Evolutionary conservation across 2,113 vertebrate species (phyloP).

Genomic region (Carassius gibelio): DNA sequence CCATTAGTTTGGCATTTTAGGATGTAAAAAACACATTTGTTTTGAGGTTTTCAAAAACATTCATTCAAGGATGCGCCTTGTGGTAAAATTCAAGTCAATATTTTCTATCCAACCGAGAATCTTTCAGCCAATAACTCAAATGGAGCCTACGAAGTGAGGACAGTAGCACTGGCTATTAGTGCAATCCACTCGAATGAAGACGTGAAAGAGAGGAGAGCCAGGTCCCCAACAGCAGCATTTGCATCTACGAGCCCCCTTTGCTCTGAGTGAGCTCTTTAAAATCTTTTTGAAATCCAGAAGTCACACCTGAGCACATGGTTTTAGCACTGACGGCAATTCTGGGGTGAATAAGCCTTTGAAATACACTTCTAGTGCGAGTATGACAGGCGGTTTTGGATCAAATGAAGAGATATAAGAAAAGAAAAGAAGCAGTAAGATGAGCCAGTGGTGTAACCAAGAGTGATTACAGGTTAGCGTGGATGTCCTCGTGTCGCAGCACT

Average conservation of each 20-base stretch:
- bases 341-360: slow-evolving; percentile 48
- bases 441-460: background rate
- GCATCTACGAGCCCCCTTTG: slow-evolving; percentile 10
- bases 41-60: slow-evolving; percentile 74
- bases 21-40: slow-evolving; percentile 63
- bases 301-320: slow-evolving; percentile 71
- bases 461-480: slow-evolving; percentile 78
- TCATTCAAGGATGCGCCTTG: slow-evolving; percentile 71
- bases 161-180: slow-evolving; percentile 48
- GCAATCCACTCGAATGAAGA: slow-evolving; percentile 58
- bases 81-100: slow-evolving; percentile 76
- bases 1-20: slow-evolving; percentile 62
- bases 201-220: slow-evolving; percentile 46
- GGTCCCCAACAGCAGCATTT: slow-evolving; percentile 44
- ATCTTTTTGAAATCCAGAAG: slow-evolving; percentile 62
- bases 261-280: slow-evolving; percentile 42
- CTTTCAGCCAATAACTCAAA: slow-evolving; percentile 50
- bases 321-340: slow-evolving; percentile 56
- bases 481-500: slow-evolving; percentile 88
- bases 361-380: slow-evolving; percentile 62
- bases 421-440: slow-evolving; percentile 47
- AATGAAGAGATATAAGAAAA: slow-evolving; percentile 16
- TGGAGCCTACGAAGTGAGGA: slow-evolving; percentile 54
- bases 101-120: slow-evolving; percentile 52
- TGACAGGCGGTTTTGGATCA: slow-evolving; percentile 69